A percentile compares a stretch with the other conserved stretches of the same genome.
Evolutionary conservation across 2,888 invertebrate genomes (phyloP).

Genomic region (Lasioglossum lativentre): DNA sequence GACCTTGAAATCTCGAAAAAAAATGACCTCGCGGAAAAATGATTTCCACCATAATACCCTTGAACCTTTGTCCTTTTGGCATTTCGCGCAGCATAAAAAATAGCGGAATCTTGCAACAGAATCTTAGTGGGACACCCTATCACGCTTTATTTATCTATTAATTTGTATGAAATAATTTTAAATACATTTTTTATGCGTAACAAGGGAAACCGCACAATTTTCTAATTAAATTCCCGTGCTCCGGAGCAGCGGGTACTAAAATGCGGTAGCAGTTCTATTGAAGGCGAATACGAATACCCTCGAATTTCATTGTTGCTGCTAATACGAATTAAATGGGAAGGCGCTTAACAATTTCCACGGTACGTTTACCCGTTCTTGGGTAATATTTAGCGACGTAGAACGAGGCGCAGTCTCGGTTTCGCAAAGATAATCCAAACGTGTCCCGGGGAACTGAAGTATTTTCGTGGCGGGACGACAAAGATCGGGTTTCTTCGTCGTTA

Average conservation of each 20-base stretch:
- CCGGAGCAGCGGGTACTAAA: background rate
- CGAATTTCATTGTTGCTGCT: background rate
- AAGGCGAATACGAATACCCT: background rate
- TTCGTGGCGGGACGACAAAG: slow-evolving; percentile 13
- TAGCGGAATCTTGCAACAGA: background rate
- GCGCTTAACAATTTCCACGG: slow-evolving; percentile 2
- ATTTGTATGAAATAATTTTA: background rate
- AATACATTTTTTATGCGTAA: background rate
- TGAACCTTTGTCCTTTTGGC: no score
- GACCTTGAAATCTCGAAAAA: no score
- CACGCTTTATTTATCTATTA: background rate
- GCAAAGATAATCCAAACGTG: slow-evolving; percentile 27
- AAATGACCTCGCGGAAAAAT: no score
- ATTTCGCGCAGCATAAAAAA: no score
- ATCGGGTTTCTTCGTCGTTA: slow-evolving; percentile 38
- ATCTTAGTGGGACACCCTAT: background rate
- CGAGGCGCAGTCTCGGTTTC: background rate
- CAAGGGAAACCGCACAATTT: background rate
- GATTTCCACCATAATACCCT: background rate
- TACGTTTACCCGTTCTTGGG: background rate
- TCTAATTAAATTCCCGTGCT: background rate
- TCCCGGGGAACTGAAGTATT: slow-evolving; percentile 8
- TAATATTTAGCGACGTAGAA: background rate
- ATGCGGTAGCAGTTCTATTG: background rate
- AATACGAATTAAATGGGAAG: background rate